Evolutionary conservation across 2,113 vertebrate species (phyloP).

Genomic region (Paradisaea rubra): DNA sequence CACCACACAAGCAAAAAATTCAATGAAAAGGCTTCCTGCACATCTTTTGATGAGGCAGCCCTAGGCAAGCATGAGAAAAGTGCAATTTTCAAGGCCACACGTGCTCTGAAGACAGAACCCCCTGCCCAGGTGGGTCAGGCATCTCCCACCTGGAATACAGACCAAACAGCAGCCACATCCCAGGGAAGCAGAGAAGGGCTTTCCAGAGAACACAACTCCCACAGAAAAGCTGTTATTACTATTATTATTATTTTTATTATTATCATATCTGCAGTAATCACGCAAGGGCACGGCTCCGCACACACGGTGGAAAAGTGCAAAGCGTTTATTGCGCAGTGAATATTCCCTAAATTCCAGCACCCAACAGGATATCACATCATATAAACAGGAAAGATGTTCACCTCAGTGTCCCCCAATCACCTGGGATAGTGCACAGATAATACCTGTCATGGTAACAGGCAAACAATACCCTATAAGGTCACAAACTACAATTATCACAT

Average conservation of each 20-base stretch:
- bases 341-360: no score
- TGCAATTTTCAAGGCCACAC: accelerated
- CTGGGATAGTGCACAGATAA: no score
- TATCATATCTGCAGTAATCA: no score
- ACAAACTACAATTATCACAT: no score
- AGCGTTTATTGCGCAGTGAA: no score
- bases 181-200: background rate
- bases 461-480: no score
- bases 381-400: no score
- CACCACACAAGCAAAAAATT: background rate
- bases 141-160: background rate
- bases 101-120: background rate
- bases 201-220: background rate
- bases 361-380: no score
- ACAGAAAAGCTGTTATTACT: background rate
- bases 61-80: background rate
- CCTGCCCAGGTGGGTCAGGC: background rate
- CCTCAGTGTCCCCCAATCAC: no score
- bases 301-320: no score
- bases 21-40: background rate
- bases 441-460: no score
- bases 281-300: no score
- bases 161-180: background rate
- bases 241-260: background rate
- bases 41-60: background rate